A percentile compares a stretch with the other conserved stretches of the same genome.
These are phyloP conservation scores for Ochropleura leucogaster DNA, from an alignment of 2,888 invertebrate species.

Conservation along the genomic window DNA sequence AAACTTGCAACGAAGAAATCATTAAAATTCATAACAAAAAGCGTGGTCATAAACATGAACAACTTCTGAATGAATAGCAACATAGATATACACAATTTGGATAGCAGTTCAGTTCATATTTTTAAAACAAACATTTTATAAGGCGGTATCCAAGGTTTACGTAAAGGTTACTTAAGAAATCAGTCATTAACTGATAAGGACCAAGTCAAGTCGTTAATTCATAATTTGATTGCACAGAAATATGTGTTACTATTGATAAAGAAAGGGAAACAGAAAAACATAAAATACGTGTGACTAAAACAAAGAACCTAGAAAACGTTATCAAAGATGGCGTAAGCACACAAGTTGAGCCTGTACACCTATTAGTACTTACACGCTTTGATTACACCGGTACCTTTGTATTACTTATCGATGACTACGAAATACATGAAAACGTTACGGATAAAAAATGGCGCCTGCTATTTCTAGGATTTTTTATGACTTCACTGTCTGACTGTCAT, in stretches of 20 bases:
- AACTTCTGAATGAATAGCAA: not conserved
- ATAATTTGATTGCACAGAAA: slow-evolving; percentile 1
- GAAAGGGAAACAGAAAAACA: slow-evolving; percentile 1
- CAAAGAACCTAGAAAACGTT: slow-evolving; percentile 41
- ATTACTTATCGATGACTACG: slow-evolving; percentile 42
- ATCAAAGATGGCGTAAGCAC: slow-evolving; percentile 51
- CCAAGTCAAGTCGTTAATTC: not conserved
- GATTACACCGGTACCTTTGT: slow-evolving; percentile 40
- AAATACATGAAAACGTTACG: slow-evolving; percentile 34
- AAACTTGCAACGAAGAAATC: not conserved
- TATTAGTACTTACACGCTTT: slow-evolving; percentile 49
- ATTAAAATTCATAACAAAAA: not conserved
- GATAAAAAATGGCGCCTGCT: slow-evolving; percentile 55
- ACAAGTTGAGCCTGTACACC: slow-evolving; percentile 31
- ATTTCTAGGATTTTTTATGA: slow-evolving; percentile 18
- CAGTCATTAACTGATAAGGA: slow-evolving; percentile 11
- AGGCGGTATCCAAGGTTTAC: not conserved
- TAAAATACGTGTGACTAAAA: slow-evolving; percentile 34
- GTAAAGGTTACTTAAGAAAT: not conserved
- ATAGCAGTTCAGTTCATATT: not conserved
- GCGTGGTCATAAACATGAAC: not conserved
- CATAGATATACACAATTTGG: not conserved
- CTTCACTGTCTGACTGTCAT: not conserved
- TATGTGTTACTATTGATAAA: not conserved
- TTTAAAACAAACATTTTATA: not conserved